Evolutionary conservation across 2,888 invertebrate genomes (phyloP).

Genomic region (Trachelus stipa): DNA sequence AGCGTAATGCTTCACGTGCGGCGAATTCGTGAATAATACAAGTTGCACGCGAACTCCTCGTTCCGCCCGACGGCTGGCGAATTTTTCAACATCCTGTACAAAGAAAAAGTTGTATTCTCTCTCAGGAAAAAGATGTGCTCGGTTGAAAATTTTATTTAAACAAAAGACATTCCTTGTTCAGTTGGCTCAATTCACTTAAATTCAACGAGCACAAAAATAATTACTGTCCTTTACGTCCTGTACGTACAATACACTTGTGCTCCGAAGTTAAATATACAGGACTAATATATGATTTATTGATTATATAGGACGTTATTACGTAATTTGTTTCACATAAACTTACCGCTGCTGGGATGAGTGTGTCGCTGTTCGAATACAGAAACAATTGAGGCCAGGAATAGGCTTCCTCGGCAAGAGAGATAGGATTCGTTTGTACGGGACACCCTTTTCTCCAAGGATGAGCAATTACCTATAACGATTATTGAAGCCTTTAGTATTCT

Average conservation of each 20-base stretch:
- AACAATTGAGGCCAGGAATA: conserved; percentile 78
- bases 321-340: conserved; percentile 34
- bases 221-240: background rate
- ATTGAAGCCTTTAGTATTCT: too few species aligned
- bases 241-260: background rate
- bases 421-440: conserved; percentile 71
- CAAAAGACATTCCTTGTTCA: background rate
- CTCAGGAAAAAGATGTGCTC: too few species aligned
- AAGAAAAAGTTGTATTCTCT: conserved; percentile 17
- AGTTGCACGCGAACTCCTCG: conserved; percentile 73
- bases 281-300: conserved; percentile 5
- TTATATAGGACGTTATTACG: conserved; percentile 4
- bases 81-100: conserved; percentile 75
- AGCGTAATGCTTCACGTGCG: conserved; percentile 80
- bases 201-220: too few species aligned
- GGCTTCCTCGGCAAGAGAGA: conserved; percentile 71
- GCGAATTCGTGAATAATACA: conserved; percentile 77
- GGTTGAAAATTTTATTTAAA: background rate
- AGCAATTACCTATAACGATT: conserved; percentile 60
- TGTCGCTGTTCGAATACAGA: conserved; percentile 79
- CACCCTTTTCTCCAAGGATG: conserved; percentile 60
- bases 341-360: conserved; percentile 74
- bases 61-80: conserved; percentile 71
- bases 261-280: conserved; percentile 8
- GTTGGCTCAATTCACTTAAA: too few species aligned